Conservation (phyloP, 2,113 vertebrate genomes). For the Pao palembangensis region DNA sequence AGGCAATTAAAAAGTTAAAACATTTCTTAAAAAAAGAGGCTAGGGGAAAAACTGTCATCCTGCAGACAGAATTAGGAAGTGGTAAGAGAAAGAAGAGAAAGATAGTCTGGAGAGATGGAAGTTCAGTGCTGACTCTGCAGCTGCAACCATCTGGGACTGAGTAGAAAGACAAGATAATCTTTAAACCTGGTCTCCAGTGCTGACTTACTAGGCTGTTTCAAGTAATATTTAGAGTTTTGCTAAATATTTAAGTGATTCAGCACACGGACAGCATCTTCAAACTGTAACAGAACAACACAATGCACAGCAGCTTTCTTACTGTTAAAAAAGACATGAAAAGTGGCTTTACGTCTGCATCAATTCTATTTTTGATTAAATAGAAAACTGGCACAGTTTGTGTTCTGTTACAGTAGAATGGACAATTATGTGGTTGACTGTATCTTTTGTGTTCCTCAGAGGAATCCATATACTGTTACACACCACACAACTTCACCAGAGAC, state of each 20-base stretch:
- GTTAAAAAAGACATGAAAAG: too few species aligned
- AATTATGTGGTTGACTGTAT: conserved; percentile 3
- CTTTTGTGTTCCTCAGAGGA: conserved; percentile 81
- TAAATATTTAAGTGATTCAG: conserved; percentile 4
- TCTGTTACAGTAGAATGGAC: not conserved
- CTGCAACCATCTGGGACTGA: conserved; percentile 56
- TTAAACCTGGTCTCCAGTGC: conserved; percentile 1
- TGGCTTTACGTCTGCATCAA: not conserved
- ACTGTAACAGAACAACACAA: too few species aligned
- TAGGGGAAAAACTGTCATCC: not conserved
- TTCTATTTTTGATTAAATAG: not conserved
- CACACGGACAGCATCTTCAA: not conserved
- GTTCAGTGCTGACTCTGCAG: conserved; percentile 60
- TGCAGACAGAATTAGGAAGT: not conserved
- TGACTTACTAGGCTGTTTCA: not conserved
- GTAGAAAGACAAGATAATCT: conserved; percentile 20
- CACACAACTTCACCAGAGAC: conserved; percentile 99
- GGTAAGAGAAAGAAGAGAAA: conserved; percentile 10
- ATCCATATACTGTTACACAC: conserved; percentile 98
- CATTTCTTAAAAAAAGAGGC: not conserved
- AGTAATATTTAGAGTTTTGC: not conserved
- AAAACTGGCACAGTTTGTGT: not conserved
- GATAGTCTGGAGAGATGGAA: conserved; percentile 20
- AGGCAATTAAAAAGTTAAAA: not conserved
- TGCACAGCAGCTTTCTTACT: too few species aligned